phyloP scores from a whole-genome alignment of 2,797 vertebrate genomes.

The Argentina silus region DNA sequence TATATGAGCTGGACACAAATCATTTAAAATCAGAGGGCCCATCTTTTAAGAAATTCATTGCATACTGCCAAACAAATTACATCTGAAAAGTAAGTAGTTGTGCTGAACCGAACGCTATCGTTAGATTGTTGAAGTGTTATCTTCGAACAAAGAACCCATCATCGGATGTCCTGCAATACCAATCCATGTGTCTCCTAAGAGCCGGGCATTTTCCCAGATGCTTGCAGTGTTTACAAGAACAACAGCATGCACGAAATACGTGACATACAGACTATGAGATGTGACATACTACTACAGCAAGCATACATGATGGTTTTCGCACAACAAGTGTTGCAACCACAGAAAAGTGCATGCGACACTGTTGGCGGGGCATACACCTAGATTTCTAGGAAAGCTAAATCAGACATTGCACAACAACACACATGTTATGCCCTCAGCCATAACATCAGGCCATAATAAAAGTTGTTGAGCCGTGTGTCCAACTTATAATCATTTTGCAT shows the following conservation, averaged over 20 bases:
- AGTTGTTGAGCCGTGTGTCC: neutral
- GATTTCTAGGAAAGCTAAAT: constrained; percentile 39
- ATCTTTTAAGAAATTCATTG: no score
- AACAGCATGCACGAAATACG: constrained; percentile 1
- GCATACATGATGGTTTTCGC: no score
- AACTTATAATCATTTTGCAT: no score
- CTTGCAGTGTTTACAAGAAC: constrained; percentile 37
- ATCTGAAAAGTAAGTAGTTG: no score
- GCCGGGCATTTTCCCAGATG: constrained; percentile 37
- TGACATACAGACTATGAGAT: neutral
- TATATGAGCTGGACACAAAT: no score
- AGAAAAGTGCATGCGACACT: no score
- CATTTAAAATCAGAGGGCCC: no score
- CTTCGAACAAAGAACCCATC: neutral
- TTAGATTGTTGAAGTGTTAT: no score
- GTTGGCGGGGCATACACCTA: neutral
- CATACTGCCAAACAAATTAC: neutral
- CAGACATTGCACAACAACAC: constrained; percentile 32
- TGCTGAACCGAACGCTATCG: neutral
- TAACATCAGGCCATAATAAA: neutral
- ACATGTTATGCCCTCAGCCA: constrained; percentile 10
- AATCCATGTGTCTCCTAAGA: neutral
- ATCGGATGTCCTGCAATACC: neutral
- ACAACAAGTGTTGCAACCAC: no score
- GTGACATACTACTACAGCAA: no score